Percentiles rank a stretch among this genome's conserved stretches.
phyloP scores from a whole-genome alignment of 1,140 invertebrate species.

The Lutraria rhynchaena region DNA sequence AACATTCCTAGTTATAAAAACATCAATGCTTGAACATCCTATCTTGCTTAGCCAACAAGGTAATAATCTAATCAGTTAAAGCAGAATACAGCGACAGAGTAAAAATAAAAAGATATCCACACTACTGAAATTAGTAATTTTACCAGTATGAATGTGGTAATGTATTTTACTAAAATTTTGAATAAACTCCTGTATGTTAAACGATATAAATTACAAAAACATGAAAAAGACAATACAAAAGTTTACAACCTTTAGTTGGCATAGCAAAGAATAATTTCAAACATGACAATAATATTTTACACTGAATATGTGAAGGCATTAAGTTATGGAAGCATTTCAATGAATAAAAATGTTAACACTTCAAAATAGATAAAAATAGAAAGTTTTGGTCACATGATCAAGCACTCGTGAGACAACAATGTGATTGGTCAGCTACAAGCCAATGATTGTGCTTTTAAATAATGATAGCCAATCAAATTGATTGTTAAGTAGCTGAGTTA shows the following conservation, averaged over 20 bases:
- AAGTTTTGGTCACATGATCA: constrained; percentile 55
- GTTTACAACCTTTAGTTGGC: too few relatives aligned
- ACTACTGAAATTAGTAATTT: too few relatives aligned
- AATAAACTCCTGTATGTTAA: too few relatives aligned
- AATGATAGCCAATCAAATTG: constrained; percentile 58
- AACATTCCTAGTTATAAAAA: constrained; percentile 2
- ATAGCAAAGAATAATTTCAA: not conserved
- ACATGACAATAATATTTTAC: constrained; percentile 20
- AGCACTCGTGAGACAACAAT: constrained; percentile 58
- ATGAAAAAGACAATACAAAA: too few relatives aligned
- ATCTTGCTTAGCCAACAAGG: too few relatives aligned
- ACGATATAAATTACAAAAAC: too few relatives aligned
- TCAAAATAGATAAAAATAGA: constrained; percentile 43
- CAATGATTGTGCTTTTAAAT: constrained; percentile 57
- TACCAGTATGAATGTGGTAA: too few relatives aligned
- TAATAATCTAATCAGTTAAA: too few relatives aligned
- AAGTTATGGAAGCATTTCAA: constrained; percentile 20
- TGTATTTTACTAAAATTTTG: too few relatives aligned
- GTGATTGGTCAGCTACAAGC: constrained; percentile 60
- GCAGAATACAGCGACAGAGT: too few relatives aligned
- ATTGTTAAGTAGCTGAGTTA: constrained; percentile 50
- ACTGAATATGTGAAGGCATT: constrained; percentile 23
- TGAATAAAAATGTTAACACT: constrained; percentile 31
- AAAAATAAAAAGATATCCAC: too few relatives aligned
- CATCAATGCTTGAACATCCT: too few relatives aligned